Evolutionary conservation across 2,888 invertebrate species (phyloP).

Genomic region (Plemyria rubiginata): DNA sequence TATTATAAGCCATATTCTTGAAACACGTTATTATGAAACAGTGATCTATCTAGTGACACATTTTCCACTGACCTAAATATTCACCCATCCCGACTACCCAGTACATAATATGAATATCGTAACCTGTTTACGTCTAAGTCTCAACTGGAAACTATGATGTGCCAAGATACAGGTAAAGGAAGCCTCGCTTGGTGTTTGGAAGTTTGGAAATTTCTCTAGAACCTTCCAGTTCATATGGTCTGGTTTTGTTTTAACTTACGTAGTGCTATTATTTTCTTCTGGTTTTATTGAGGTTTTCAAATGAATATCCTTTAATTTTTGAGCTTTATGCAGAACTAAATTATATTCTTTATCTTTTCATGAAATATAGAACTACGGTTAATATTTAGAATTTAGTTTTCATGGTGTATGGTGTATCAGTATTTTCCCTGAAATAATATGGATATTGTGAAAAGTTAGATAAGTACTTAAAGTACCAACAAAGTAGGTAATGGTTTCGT

Average conservation of each 20-base stretch:
- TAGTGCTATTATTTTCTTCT: not conserved
- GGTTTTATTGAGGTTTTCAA: no score
- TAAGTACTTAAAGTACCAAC: no score
- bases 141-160: slow-evolving; percentile 13
- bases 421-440: no score
- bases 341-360: no score
- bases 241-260: not conserved
- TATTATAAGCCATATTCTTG: no score
- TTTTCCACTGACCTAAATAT: slow-evolving; percentile 9
- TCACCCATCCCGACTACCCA: not conserved
- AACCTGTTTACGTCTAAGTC: slow-evolving; percentile 17
- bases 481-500: no score
- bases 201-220: slow-evolving; percentile 11
- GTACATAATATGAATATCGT: slow-evolving; percentile 12
- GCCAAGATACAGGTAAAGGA: slow-evolving; percentile 18
- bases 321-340: no score
- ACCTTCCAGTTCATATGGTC: not conserved
- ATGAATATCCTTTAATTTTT: no score
- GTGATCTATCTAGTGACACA: not conserved
- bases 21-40: not conserved
- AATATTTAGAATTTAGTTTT: no score
- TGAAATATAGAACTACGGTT: no score
- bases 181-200: slow-evolving; percentile 9
- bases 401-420: no score
- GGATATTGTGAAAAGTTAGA: no score